A percentile compares a stretch with the other conserved stretches of the same genome.
These are phyloP conservation scores for Andrena fulva DNA, from an alignment of 2,888 invertebrate species.

Conservation along the genomic window DNA sequence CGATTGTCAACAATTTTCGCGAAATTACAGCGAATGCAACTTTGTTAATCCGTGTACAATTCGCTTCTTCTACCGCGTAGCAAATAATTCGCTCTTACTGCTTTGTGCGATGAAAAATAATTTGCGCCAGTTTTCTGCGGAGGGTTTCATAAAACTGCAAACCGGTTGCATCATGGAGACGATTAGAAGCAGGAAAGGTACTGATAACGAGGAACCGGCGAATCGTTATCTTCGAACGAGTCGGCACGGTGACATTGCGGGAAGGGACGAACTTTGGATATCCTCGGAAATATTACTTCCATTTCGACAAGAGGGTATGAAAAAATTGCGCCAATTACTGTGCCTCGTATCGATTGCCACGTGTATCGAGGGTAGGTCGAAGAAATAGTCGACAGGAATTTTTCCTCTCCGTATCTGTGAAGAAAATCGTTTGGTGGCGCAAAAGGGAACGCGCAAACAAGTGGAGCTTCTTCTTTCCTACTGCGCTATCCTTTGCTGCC, in stretches of 20 bases:
- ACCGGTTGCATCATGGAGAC: too few relatives aligned
- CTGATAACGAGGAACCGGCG: too few relatives aligned
- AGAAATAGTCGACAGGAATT: background rate
- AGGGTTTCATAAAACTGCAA: too few relatives aligned
- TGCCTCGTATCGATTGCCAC: background rate
- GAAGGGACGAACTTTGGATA: background rate
- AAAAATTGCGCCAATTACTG: background rate
- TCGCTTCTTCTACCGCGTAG: background rate
- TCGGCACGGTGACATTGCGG: too few relatives aligned
- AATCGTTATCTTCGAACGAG: too few relatives aligned
- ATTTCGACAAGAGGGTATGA: background rate
- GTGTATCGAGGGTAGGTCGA: background rate
- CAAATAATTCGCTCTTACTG: background rate
- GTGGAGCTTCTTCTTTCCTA: slow-evolving; percentile 2
- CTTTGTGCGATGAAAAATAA: too few relatives aligned
- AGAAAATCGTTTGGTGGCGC: background rate
- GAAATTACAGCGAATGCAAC: background rate
- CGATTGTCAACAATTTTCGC: background rate
- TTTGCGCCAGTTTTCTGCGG: too few relatives aligned
- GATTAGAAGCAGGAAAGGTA: too few relatives aligned
- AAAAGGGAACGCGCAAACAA: slow-evolving; percentile 31
- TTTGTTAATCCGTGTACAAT: background rate
- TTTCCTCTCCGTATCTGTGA: background rate
- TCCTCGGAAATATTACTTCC: background rate
- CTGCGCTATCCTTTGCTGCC: background rate